Evolutionary conservation across 2,113 vertebrate genomes (phyloP), one percentile per base, ranked within the genome.

Genomic region (Acrocephalus arundinaceus): DNA sequence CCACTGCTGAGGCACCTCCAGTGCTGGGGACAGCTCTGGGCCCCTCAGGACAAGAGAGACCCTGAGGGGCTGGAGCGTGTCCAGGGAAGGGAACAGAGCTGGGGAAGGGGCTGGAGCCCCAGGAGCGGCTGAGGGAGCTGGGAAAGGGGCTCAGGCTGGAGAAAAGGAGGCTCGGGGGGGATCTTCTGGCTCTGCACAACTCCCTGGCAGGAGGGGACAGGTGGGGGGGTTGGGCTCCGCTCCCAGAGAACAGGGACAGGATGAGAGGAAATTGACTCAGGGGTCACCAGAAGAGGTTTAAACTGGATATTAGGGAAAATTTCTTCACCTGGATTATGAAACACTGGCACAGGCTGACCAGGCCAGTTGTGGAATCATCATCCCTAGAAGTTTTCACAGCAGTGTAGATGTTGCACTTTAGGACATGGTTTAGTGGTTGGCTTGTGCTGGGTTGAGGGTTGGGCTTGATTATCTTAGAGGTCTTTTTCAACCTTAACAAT

Each of bases 181-280:
- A 4, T 15, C 66, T 48, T 55, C 15, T 63, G 30, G 19, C 9
- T 55, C 72, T 68, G 41, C 58, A 77, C 30, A 79, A 2, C 28
- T 30, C 46, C 46, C 55, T 54, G 55, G 2, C 13, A 52, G 72
- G 37, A 62, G 55, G 33, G 45, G 14, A 30, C 31, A 67, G 35
- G 8, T 1, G 0, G 54, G 20, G 11, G 6, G 12, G 5, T 14
- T 0, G 0, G n/a, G 31, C 6, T 58, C 1, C 49, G 15, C 21
- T 65, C 3, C 7, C 27, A 22, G 31, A 27, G 45, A 33, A 45
- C 37, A 37, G 33, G 13, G 18, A 51, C 13, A 45, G 15, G 4
- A 74, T 1, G 5, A 59, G 68, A 73, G 22, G 7, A 1, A 66
- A 59, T 1, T 1, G 18, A 4, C 13, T 51, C 18, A 45, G 15